Evolutionary conservation across 2,113 vertebrate species (phyloP).

Genomic region (Tautogolabrus adspersus): DNA sequence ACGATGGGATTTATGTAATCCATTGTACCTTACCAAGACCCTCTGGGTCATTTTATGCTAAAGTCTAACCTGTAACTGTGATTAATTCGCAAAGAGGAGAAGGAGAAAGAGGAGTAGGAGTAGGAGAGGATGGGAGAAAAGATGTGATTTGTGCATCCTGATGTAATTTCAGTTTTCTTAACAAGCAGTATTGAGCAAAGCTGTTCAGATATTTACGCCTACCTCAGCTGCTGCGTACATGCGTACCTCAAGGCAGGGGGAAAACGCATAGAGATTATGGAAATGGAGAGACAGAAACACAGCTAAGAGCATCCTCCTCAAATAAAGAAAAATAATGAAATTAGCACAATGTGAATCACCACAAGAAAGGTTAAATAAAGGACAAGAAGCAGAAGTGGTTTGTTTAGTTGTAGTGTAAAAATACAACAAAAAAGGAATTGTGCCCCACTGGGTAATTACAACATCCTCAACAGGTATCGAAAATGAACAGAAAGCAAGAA

Average conservation of each 20-base stretch:
- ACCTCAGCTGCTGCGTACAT: constrained; percentile 26
- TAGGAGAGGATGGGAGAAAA: not conserved
- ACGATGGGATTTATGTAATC: constrained; percentile 52
- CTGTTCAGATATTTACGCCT: constrained; percentile 15
- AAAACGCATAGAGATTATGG: constrained; percentile 7
- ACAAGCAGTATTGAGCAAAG: not conserved
- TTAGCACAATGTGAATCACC: not conserved
- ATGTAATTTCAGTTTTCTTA: constrained; percentile 18
- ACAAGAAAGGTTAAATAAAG: constrained; percentile 11
- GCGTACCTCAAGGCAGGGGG: constrained; percentile 19
- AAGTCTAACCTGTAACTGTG: constrained; percentile 32
- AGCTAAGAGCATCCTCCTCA: not conserved
- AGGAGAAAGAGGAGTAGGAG: not conserved
- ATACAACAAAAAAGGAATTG: not conserved
- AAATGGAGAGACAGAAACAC: not conserved
- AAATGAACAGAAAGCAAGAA: constrained; percentile 2
- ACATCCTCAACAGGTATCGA: not conserved
- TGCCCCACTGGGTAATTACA: not conserved
- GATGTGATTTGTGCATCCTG: constrained; percentile 30
- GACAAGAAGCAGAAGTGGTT: not conserved
- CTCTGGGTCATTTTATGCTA: constrained; percentile 20
- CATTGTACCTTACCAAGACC: constrained; percentile 5
- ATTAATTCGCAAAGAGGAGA: constrained; percentile 22
- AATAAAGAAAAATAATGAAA: not conserved
- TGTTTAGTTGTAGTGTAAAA: not conserved